These are phyloP conservation scores for Acleris emargana DNA, from an alignment of 2,888 invertebrate species.

Conservation along the genomic window DNA sequence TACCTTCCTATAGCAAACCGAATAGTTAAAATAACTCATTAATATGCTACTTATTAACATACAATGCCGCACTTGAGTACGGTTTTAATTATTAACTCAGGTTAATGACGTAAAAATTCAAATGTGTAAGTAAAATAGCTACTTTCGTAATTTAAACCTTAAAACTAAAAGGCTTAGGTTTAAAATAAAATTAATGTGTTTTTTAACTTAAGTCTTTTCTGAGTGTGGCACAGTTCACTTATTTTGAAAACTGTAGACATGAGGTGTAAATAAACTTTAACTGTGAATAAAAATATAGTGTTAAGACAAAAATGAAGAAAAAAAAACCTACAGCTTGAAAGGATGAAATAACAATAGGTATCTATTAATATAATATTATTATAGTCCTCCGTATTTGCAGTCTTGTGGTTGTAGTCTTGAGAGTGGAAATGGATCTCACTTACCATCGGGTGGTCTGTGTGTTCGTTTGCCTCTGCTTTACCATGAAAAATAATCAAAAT, in stretches of 20 bases:
- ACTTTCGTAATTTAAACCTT: neutral
- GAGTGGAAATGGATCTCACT: too few species aligned
- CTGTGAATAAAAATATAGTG: conserved; percentile 20
- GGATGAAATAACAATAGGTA: too few species aligned
- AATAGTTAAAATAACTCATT: conserved; percentile 22
- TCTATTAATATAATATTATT: too few species aligned
- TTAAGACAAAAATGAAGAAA: too few species aligned
- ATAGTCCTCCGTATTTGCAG: too few species aligned
- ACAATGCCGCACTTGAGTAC: conserved; percentile 21
- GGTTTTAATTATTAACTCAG: conserved; percentile 1
- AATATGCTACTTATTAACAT: conserved; percentile 28
- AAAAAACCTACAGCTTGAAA: too few species aligned
- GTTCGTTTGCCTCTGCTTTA: too few species aligned
- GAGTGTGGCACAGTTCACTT: neutral
- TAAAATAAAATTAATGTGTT: too few species aligned
- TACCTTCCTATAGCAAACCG: too few species aligned
- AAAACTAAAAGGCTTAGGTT: neutral
- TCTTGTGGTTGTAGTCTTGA: too few species aligned
- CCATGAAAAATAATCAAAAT: too few species aligned
- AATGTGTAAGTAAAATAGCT: neutral
- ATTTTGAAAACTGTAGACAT: conserved; percentile 29
- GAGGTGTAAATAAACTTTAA: conserved; percentile 23
- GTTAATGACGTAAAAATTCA: neutral
- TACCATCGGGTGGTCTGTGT: too few species aligned
- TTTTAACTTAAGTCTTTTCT: neutral